These are phyloP conservation scores for Strix uralensis DNA, from an alignment of 2,113 vertebrate species.

Conservation along the genomic window DNA sequence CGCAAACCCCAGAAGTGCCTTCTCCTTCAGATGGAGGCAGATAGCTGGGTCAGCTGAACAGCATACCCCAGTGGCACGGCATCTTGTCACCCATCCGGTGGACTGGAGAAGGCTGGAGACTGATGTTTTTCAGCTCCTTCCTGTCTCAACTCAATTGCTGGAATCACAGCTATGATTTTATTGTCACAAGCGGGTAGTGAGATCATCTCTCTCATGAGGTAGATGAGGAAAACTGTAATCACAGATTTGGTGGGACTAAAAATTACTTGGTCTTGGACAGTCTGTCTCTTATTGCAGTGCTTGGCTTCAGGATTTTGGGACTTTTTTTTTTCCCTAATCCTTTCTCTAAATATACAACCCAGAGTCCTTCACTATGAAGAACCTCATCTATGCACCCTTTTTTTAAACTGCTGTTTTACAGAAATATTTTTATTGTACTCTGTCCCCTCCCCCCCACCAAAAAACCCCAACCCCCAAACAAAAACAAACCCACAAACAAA, in stretches of 20 bases:
- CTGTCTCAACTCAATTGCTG: background rate
- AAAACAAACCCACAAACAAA: background rate
- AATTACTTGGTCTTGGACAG: background rate
- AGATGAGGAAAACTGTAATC: constrained; percentile 33
- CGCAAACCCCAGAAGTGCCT: background rate
- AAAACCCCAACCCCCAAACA: background rate
- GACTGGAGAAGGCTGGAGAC: background rate
- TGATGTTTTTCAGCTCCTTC: background rate
- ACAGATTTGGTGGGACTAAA: constrained; percentile 7
- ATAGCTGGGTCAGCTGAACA: background rate
- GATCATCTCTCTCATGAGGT: constrained; percentile 39
- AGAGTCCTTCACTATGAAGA: background rate
- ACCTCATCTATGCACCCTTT: background rate
- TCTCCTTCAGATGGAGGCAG: background rate
- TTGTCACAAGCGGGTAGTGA: constrained; percentile 38
- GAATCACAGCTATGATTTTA: constrained; percentile 23
- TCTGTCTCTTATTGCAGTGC: background rate
- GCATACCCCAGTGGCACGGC: background rate
- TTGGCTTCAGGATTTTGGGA: background rate
- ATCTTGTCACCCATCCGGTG: background rate
- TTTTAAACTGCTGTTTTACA: background rate
- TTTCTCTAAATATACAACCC: background rate
- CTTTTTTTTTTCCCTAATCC: background rate
- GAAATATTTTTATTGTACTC: background rate
- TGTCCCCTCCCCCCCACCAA: too few species aligned